Percentiles rank a stretch among this genome's conserved stretches.
Evolutionary conservation across 2,888 invertebrate species (phyloP).

Genomic region (Yponomeuta plumbellus): DNA sequence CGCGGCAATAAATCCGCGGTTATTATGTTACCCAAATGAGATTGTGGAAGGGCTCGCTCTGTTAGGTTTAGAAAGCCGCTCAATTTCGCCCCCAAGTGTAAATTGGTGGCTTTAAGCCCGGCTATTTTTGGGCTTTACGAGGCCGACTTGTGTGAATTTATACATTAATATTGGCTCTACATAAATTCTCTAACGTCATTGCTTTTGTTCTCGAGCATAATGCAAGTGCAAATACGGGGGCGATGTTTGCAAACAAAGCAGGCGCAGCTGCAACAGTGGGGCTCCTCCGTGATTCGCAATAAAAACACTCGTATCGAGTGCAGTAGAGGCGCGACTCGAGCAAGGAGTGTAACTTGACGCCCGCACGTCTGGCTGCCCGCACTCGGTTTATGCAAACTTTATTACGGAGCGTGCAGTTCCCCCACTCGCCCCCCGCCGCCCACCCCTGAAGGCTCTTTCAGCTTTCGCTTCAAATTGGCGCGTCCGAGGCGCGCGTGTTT

Average conservation of each 20-base stretch:
- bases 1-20: slow-evolving; percentile 72
- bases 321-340: slow-evolving; percentile 19
- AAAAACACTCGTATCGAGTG: slow-evolving; percentile 50
- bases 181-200: background rate
- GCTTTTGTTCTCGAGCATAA: slow-evolving; percentile 24
- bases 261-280: slow-evolving; percentile 55
- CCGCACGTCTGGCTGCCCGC: slow-evolving; percentile 44
- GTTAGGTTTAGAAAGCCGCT: slow-evolving; percentile 58
- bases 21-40: slow-evolving; percentile 74
- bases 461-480: slow-evolving; percentile 47
- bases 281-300: slow-evolving; percentile 63
- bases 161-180: slow-evolving; percentile 39
- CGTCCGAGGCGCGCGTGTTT: slow-evolving; percentile 67
- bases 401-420: slow-evolving; percentile 58
- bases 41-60: slow-evolving; percentile 62
- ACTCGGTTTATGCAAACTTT: slow-evolving; percentile 70
- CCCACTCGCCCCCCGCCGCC: slow-evolving; percentile 30
- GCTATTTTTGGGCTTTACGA: slow-evolving; percentile 38
- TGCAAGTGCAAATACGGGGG: slow-evolving; percentile 25
- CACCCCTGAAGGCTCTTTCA: slow-evolving; percentile 33
- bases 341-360: slow-evolving; percentile 48
- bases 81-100: slow-evolving; percentile 63
- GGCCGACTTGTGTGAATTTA: slow-evolving; percentile 37
- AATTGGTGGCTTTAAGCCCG: slow-evolving; percentile 56
- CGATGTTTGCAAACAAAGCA: slow-evolving; percentile 60